A percentile compares a stretch with the other conserved stretches of the same genome.
Evolutionary conservation across 1,140 invertebrate genomes (phyloP).

Genomic region (Oreohelix idahoensis): DNA sequence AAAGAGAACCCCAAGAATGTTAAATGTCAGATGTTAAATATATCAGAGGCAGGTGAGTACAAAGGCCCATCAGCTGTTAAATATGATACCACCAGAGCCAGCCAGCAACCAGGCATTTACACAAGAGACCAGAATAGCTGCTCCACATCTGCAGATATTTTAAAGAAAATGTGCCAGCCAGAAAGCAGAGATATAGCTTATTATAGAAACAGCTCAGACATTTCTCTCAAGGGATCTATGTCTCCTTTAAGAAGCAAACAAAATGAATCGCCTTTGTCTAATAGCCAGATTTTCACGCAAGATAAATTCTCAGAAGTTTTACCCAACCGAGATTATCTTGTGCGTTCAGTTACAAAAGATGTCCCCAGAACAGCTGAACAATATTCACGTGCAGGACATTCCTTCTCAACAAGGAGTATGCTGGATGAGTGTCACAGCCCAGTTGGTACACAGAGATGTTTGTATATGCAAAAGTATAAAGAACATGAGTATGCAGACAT

Average conservation of each 20-base stretch:
- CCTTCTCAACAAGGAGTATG: not conserved
- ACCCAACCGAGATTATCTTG: not conserved
- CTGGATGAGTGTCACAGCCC: not conserved
- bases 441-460: not conserved
- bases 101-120: no score
- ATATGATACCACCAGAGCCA: no score
- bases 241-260: not conserved
- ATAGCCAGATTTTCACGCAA: not conserved
- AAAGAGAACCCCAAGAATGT: not conserved
- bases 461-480: not conserved
- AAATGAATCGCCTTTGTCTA: not conserved
- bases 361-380: not conserved
- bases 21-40: not conserved
- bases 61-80: not conserved
- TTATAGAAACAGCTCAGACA: no score
- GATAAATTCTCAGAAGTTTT: not conserved
- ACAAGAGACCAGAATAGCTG: no score
- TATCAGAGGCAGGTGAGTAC: not conserved
- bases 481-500: not conserved
- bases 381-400: not conserved
- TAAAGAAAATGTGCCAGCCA: no score
- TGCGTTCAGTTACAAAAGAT: not conserved
- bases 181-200: no score
- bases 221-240: no score
- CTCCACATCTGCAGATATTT: no score